Evolutionary conservation across 2,888 invertebrate species (phyloP), one percentile per base, ranked within the genome.

Genomic region (Cylloceria caligata): DNA sequence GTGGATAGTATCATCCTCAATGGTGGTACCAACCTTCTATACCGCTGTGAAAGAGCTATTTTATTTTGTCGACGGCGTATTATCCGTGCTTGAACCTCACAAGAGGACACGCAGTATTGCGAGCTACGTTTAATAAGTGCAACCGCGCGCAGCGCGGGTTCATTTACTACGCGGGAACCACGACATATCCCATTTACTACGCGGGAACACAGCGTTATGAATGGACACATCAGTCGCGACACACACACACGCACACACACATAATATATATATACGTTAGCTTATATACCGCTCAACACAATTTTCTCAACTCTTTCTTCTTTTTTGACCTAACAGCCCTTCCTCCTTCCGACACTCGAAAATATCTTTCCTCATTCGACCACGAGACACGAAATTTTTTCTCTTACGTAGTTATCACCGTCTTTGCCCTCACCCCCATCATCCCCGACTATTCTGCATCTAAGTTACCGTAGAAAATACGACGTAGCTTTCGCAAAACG

Each of bases 51-150:
- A 64, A 57, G 13, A 42, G 24, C 65, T 45, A 71, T 74, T 60
- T 82, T 78, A 74, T 78, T 60, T 39, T 68, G 52, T 57, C n/a
- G 39, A 69, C n/a, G 42, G 42, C 60, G 52, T 81, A 62, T 69
- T 69, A 77, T 77, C 55, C 77, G 19, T 34, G 55, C 55, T 68
- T 64, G 64, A 73, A 69, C 45, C 42, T 21, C 30, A 47, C 49
- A 13, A 42, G 71, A 64, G 52, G 39, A 64, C 69, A 69, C 62
- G 55, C 16, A 11, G 45, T 69, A 80, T 74, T 55, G 73, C 79
- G 42, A 72, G 62, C 52, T 13, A 55, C 60, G 73, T 81, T 81
- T 78, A 77, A 81, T 78, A 81, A 81, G 75, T 19, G 64, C 36
- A 49, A 71, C 16, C 6, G 34, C 19, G 16, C n/a, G 57, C n/a